phyloP scores from a whole-genome alignment of 2,888 invertebrate species.

The Conomelus anceps region DNA sequence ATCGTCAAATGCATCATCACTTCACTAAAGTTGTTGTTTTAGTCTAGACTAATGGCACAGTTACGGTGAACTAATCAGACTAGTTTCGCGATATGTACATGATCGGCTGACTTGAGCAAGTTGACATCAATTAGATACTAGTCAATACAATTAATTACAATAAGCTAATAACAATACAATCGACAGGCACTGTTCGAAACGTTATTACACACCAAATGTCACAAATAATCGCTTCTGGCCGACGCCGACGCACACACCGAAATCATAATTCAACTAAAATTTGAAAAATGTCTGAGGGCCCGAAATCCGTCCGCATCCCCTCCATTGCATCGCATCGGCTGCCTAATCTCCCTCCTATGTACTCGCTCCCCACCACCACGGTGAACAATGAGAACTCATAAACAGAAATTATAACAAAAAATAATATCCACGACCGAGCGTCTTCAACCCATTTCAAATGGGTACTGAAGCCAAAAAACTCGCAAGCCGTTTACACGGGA shows the following conservation, averaged over 20 bases:
- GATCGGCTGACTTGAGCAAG: neutral
- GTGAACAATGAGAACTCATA: conserved; percentile 24
- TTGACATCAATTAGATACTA: neutral
- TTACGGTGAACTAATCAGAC: neutral
- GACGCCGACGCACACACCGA: conserved; percentile 8
- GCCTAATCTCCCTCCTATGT: conserved; percentile 14
- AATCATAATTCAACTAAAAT: conserved; percentile 25
- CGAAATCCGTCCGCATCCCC: conserved; percentile 21
- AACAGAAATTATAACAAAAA: conserved; percentile 28
- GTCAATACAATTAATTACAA: neutral
- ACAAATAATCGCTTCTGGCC: conserved; percentile 5
- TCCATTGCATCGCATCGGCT: conserved; percentile 14
- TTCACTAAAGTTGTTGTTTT: neutral
- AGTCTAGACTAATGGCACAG: neutral
- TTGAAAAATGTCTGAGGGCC: conserved; percentile 22
- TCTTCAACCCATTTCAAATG: conserved; percentile 28
- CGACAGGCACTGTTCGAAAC: conserved; percentile 10
- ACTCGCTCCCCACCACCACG: conserved; percentile 22
- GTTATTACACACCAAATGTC: conserved; percentile 13
- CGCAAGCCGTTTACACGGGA: conserved; percentile 24
- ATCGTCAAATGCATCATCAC: neutral
- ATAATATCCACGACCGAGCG: conserved; percentile 23
- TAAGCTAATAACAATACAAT: neutral
- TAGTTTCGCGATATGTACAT: neutral
- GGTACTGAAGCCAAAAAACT: conserved; percentile 29